phyloP scores from a whole-genome alignment of 2,113 vertebrate species.

The Campylorhamphus procurvoides region DNA sequence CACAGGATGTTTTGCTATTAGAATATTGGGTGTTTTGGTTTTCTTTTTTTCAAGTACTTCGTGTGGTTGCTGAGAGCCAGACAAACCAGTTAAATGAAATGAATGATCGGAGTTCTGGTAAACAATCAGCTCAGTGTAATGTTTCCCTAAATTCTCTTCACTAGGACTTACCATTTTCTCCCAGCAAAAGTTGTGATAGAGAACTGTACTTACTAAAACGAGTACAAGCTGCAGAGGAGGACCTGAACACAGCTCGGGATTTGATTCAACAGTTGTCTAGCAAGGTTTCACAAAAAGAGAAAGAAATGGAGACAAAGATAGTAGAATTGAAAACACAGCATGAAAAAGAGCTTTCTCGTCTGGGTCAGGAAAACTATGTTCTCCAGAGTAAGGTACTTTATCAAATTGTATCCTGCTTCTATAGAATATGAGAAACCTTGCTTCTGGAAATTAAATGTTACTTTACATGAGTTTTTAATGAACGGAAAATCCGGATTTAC shows the following conservation, averaged over 20 bases:
- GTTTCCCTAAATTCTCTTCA: neutral
- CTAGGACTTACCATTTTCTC: conserved; percentile 55
- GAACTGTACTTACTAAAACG: conserved; percentile 74
- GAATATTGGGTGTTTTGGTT: neutral
- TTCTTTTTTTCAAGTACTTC: neutral
- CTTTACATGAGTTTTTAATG: neutral
- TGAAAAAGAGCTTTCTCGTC: conserved; percentile 74
- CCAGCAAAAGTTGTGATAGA: conserved; percentile 47
- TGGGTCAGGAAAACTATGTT: conserved; percentile 87
- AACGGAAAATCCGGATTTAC: neutral
- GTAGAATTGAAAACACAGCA: conserved; percentile 73
- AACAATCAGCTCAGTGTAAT: neutral
- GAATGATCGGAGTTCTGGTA: neutral
- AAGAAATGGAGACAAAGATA: conserved; percentile 68
- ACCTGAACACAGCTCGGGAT: conserved; percentile 65
- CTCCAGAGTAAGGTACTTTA: conserved; percentile 87
- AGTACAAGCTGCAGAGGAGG: conserved; percentile 71
- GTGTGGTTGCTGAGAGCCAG: neutral
- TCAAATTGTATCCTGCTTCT: neutral
- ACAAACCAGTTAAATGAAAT: neutral
- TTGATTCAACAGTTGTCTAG: conserved; percentile 74
- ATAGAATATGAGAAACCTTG: neutral
- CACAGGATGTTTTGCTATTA: neutral
- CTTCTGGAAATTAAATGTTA: neutral
- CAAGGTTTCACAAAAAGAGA: conserved; percentile 77